phyloP scores from a whole-genome alignment of 2,113 vertebrate species.

The Dendrocopos noguchii region DNA sequence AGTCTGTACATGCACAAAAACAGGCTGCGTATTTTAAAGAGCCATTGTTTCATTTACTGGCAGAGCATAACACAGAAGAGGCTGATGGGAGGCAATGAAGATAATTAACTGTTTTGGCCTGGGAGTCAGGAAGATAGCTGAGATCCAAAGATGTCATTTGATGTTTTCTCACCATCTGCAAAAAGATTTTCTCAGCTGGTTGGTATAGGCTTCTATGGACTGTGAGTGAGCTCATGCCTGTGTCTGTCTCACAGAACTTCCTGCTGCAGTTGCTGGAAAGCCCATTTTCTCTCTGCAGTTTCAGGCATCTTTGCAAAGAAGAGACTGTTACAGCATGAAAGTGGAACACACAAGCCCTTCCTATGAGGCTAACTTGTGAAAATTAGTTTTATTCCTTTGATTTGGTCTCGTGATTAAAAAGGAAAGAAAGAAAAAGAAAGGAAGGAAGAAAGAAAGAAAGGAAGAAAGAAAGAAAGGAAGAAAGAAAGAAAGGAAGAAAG shows the following conservation, averaged over 20 bases:
- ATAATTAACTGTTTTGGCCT: not conserved
- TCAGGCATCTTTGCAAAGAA: not conserved
- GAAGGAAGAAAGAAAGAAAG: too few relatives aligned
- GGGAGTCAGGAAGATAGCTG: not conserved
- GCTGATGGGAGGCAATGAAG: accelerated
- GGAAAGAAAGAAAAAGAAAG: too few relatives aligned
- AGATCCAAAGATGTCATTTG: not conserved
- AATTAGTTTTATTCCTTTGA: not conserved
- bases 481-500: too few relatives aligned
- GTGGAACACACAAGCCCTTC: not conserved
- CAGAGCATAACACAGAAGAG: not conserved
- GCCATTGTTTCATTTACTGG: not conserved
- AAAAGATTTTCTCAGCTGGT: constrained; percentile 14
- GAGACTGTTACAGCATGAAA: not conserved
- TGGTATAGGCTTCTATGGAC: not conserved
- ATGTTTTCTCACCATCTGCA: constrained; percentile 33
- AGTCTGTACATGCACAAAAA: not conserved
- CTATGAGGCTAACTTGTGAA: not conserved
- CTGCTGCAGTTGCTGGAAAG: constrained; percentile 2
- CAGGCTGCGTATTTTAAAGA: not conserved
- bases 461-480: too few relatives aligned
- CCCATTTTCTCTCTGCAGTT: constrained; percentile 1
- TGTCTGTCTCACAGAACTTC: constrained; percentile 10
- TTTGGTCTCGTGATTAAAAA: not conserved
- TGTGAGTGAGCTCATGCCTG: not conserved